phyloP scores from a whole-genome alignment of 37 sponge, comb jelly and placozoan species.

The Bolinopsis microptera region DNA sequence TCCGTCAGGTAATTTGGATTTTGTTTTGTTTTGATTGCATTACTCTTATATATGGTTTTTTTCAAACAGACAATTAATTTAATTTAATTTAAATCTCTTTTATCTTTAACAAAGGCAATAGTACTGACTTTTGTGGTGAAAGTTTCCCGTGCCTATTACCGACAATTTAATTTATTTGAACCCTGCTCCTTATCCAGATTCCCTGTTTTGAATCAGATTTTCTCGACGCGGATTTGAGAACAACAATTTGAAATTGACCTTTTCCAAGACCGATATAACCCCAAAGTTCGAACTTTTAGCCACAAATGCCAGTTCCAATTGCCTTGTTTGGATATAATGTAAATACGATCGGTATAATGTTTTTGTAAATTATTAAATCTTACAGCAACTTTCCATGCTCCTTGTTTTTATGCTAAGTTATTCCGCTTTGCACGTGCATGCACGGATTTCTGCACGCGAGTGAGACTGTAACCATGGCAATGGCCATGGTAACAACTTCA shows the following conservation, averaged over 20 bases:
- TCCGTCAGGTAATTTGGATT: constrained; percentile 21
- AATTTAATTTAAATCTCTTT: constrained; percentile 48
- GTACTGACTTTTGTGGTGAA: background rate
- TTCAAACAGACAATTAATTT: constrained; percentile 49
- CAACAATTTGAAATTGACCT: no score
- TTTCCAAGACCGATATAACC: no score
- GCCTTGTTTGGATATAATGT: background rate
- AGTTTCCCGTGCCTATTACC: background rate
- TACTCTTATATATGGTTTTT: constrained; percentile 49
- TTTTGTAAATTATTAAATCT: constrained; percentile 48
- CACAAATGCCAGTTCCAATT: background rate
- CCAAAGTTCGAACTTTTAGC: background rate
- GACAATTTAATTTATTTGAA: background rate
- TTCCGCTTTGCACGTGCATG: background rate
- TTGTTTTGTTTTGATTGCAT: constrained; percentile 49
- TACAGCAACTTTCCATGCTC: background rate
- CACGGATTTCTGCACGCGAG: background rate
- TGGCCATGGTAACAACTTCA: no score
- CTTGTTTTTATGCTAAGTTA: constrained; percentile 44
- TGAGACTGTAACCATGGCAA: background rate
- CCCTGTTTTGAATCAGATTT: background rate
- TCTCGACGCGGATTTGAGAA: background rate
- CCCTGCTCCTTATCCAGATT: background rate
- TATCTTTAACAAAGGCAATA: background rate
- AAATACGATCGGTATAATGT: background rate